Base-by-base conservation (phyloP, 1,140 invertebrate genomes). In the Achroia grisella region DNA sequence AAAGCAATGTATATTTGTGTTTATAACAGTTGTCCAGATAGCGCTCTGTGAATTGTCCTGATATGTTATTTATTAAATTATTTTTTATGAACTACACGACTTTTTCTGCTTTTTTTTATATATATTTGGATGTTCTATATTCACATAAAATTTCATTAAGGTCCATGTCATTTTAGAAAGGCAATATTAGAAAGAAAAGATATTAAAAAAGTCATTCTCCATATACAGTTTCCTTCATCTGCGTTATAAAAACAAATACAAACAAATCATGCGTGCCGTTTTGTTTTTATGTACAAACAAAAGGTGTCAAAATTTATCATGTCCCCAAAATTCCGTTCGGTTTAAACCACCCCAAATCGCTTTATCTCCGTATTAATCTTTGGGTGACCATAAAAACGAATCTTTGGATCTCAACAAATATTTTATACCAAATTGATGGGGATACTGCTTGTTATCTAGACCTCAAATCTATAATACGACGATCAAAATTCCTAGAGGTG, bases 401-500 rank as follows among this genome's bases (percentile, higher is more conserved):
- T 77, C 74, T 76, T 72, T 62, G 65, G 68, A 77, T 79, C 77
- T 81, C 69, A 71, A 62, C 56, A 79, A 82, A 79, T 76, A 85
- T 85, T 84, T 82, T 72, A 71, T 76, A 72, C 66, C 52, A 76
- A 82, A 85, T 81, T 82, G 78, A 85, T 85, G 74, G 72, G 66
- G 75, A 64, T 52, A 69, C 67, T 56, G 42, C 65, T 50, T 49
- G 37, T 75, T 82, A 85, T 85, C 81, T 57, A 42, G 45, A 60
- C 49, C 54, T 67, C 45, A 53, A 60, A 82, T 82, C 77, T 75
- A 54, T 68, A 46, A 48, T 59, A 56, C 51, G 59, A 39, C 71
- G 66, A 80, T 82, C 71, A 76, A 81, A 79, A 85, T 85, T 85
- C 81, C 67, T 82, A 71, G 69, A 85, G 78, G 81, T 85, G 81